These are phyloP conservation scores for Alcedo quadribrachys DNA, from an alignment of 2,797 vertebrate species.

Conservation along the genomic window DNA sequence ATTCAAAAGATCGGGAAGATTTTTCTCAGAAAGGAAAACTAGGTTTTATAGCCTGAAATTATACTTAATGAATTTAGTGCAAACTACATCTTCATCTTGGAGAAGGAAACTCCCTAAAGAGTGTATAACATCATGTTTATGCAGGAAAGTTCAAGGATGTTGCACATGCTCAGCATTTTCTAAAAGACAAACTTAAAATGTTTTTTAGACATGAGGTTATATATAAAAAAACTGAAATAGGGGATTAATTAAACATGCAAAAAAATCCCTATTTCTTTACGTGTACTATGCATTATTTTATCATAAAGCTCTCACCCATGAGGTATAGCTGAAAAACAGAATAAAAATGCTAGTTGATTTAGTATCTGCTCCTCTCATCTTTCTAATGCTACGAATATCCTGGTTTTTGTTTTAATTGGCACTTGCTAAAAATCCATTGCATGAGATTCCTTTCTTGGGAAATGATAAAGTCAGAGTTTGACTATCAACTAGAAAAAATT, in stretches of 20 bases:
- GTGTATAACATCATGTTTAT: neutral
- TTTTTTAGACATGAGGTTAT: neutral
- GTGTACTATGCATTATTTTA: neutral
- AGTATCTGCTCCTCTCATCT: neutral
- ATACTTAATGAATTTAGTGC: neutral
- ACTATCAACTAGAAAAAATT: neutral
- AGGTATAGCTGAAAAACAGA: neutral
- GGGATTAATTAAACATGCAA: accelerated
- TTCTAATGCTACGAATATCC: neutral
- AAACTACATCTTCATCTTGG: neutral
- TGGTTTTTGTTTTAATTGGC: neutral
- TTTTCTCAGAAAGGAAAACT: neutral
- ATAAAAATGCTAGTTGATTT: neutral
- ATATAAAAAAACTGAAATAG: neutral
- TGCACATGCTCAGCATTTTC: neutral
- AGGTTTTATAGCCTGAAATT: neutral
- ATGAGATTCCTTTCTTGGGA: neutral
- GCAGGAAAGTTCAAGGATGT: neutral
- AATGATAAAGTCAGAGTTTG: neutral
- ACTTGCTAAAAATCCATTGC: neutral
- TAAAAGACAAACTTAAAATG: neutral
- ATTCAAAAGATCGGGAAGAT: neutral
- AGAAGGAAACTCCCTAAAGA: neutral
- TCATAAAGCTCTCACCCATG: neutral
- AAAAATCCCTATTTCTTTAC: neutral